Evolutionary conservation across 2,113 vertebrate genomes (phyloP).

Genomic region (Centropus unirufus): DNA sequence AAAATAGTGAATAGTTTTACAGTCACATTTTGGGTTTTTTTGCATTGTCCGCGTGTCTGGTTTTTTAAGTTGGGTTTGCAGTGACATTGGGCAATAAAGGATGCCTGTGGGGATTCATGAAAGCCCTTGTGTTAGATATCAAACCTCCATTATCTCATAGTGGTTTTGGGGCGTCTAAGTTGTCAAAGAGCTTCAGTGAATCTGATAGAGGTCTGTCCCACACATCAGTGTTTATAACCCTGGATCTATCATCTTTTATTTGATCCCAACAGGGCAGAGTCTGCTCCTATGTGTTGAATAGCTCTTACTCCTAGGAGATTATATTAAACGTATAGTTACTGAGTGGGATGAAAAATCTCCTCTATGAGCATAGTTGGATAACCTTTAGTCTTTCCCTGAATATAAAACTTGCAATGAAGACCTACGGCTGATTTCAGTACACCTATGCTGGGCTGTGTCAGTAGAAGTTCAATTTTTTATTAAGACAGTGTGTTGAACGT

Average conservation of each 20-base stretch:
- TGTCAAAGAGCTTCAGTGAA: not conserved
- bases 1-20: not conserved
- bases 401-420: not conserved
- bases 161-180: not conserved
- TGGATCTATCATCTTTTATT: not conserved
- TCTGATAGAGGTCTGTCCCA: not conserved
- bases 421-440: not conserved
- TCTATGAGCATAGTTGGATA: not conserved
- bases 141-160: not conserved
- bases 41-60: fast-evolving
- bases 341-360: not conserved
- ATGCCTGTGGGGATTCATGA: not conserved
- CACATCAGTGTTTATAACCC: not conserved
- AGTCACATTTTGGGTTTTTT: not conserved
- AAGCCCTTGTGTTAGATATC: not conserved
- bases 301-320: not conserved
- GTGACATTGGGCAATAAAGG: not conserved
- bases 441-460: not conserved
- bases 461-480: not conserved
- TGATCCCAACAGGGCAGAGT: not conserved
- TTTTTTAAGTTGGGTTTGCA: not conserved
- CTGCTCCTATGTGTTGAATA: not conserved
- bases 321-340: not conserved
- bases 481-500: not conserved
- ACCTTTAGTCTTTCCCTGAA: not conserved